These are phyloP conservation scores for Geopemphigus sp. DNA, from an alignment of 1,140 invertebrate genomes.

Conservation along the genomic window DNA sequence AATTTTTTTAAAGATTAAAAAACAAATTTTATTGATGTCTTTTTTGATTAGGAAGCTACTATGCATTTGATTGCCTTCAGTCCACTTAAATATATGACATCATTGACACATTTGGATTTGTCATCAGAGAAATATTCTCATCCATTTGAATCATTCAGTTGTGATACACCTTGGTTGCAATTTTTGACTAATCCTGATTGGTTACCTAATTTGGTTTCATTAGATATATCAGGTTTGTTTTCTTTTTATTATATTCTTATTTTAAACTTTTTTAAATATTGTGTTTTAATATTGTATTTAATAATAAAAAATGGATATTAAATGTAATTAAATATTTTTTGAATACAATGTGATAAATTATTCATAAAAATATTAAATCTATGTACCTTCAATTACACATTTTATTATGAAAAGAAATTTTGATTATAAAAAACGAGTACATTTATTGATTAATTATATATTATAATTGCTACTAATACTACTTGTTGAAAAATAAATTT, in stretches of 20 bases:
- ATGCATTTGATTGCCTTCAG: conserved; percentile 42
- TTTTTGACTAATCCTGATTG: conserved; percentile 58
- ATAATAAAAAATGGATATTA: no score
- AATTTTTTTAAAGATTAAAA: neutral
- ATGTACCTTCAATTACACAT: no score
- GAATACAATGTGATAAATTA: no score
- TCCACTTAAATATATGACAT: conserved; percentile 55
- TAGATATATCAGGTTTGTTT: conserved; percentile 69
- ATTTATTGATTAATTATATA: no score
- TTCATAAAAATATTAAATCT: no score
- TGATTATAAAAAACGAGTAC: no score
- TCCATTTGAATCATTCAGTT: conserved; percentile 57
- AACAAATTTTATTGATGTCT: neutral
- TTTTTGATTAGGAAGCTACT: conserved; percentile 34
- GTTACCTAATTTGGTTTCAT: conserved; percentile 64
- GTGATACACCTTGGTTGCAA: conserved; percentile 58
- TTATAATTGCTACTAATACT: no score
- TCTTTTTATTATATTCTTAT: neutral
- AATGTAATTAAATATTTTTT: no score
- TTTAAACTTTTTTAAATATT: neutral
- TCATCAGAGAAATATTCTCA: conserved; percentile 63
- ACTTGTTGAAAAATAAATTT: no score
- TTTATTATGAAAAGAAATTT: no score
- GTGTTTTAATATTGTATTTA: no score
- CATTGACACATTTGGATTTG: conserved; percentile 66